Base-by-base conservation (phyloP, 2,113 vertebrate species). In the Lophochroa leadbeateri region DNA sequence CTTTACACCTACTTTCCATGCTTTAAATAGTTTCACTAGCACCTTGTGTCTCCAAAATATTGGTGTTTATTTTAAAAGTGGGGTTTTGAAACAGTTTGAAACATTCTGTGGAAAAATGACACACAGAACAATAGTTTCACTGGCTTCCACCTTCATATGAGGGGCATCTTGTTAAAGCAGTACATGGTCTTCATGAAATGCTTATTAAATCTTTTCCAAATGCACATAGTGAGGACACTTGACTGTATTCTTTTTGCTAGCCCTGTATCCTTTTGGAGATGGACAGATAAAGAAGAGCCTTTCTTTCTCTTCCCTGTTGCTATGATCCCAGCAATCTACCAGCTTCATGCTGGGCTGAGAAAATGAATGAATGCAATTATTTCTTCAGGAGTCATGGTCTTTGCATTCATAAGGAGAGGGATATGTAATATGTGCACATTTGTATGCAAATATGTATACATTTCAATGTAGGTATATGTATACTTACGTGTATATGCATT, bases 321-420 rank as follows among this genome's bases (percentile, higher is more conserved):
- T 96, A 83, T 95, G 96, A 96, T 95, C 93, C 93, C 96, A 94
- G 95, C 92, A 95, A 96, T 96, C 97, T 96, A 97, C 96, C 83
- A 97, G 95, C 75, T 96, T 94, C 98, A 95, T 89, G 98, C 98
- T 98, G 97, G 95, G 97, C 96, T 93, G 92, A 97, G 97, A 98
- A 98, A 98, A 98, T 96, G 96, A 98, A 98, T 98, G 97, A 98
- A 98, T 98, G 98, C 97, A 98, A 98, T 98, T 98, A 98, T 97
- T 98, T 97, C 97, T 98, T 98, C 88, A 97, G 94, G 97, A 98
- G 97, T 97, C 95, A 81, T 97, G 93, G 68, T 90, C 96, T 97
- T 95, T 93, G 86, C 87, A 86, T 94, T 94, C 23, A 69, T 96
- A 74, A 5, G 31, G 79, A 46, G 78, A 81, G 47, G 33, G 58